Base-by-base conservation (phyloP, 2,888 invertebrate genomes). In the Pantelozetes paolii region DNA sequence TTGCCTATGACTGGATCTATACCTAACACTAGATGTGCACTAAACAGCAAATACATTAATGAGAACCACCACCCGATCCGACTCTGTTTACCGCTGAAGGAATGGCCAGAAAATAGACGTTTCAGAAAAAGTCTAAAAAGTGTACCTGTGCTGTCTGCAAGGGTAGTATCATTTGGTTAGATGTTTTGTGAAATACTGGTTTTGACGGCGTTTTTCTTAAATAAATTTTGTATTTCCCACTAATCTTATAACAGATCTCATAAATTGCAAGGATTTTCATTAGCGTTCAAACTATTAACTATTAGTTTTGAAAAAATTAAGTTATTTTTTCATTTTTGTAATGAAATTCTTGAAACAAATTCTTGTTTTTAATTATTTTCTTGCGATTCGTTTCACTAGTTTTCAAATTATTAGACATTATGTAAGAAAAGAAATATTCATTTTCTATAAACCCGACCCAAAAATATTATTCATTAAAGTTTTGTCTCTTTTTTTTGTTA, bases 161-260 rank as follows among this genome's bases (percentile, higher is more conserved):
- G 9, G 9, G 36, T n/a, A n/a, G 36, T 36, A 36, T 36, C 20
- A 5, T 50, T 50, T n/a, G 15, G 15, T 5, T 50, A n/a, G 15
- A 50, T 50, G 15, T 18, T 50, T 8, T 50, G 50, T 50, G 50
- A 50, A 50, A 50, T 50, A 50, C 50, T 50, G 5, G 50, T 50
- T 50, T 50, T 15, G 5, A 20, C 18, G 15, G 50, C 18, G 5
- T 50, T 50, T 50, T n/a, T 15, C 15, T 5, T 5, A 50, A 50
- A 50, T 50, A 50, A 50, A 50, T 50, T 50, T 50, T 15, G 5
- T 36, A 36, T 36, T 36, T 36, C 9, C 9, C 9, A 8, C 36
- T 36, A 50, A 50, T 50, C 50, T 50, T 15, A 50, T 36, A 36
- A 50, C 50, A 50, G 20, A 50, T 50, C 36, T 5, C 36, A 36